phyloP scores from a whole-genome alignment of 2,888 invertebrate species.

The Drosophila histrio region DNA sequence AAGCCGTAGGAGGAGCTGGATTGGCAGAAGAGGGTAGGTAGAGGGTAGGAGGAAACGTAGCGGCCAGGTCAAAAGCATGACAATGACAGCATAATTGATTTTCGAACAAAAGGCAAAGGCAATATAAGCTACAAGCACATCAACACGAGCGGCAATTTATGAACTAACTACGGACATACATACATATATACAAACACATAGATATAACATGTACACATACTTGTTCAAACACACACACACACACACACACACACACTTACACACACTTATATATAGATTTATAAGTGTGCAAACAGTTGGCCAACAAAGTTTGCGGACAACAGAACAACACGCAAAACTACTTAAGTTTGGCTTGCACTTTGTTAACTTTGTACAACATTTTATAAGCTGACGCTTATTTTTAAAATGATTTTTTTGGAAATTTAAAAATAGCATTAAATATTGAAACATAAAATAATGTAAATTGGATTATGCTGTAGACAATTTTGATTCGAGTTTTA shows the following conservation, averaged over 20 bases:
- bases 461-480: not conserved
- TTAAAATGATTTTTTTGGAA: not conserved
- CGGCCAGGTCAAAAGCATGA: constrained; percentile 78
- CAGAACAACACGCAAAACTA: constrained; percentile 72
- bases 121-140: constrained; percentile 51
- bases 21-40: constrained; percentile 4
- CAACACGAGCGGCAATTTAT: constrained; percentile 60
- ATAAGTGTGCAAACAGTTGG: constrained; percentile 56
- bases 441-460: not conserved
- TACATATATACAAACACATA: not conserved
- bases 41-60: not conserved
- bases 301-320: constrained; percentile 67
- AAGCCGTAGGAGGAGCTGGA: constrained; percentile 3
- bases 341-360: constrained; percentile 53
- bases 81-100: constrained; percentile 81
- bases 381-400: constrained; percentile 57
- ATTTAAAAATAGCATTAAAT: constrained; percentile 2
- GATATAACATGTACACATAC: constrained; percentile 10
- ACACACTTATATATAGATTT: constrained; percentile 16
- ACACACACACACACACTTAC: constrained; percentile 2
- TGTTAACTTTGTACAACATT: constrained; percentile 64
- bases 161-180: constrained; percentile 51
- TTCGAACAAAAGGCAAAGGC: constrained; percentile 79
- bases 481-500: not conserved
- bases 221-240: constrained; percentile 20